phyloP scores from a whole-genome alignment of 2,113 vertebrate species.

The Amazona vittata region DNA sequence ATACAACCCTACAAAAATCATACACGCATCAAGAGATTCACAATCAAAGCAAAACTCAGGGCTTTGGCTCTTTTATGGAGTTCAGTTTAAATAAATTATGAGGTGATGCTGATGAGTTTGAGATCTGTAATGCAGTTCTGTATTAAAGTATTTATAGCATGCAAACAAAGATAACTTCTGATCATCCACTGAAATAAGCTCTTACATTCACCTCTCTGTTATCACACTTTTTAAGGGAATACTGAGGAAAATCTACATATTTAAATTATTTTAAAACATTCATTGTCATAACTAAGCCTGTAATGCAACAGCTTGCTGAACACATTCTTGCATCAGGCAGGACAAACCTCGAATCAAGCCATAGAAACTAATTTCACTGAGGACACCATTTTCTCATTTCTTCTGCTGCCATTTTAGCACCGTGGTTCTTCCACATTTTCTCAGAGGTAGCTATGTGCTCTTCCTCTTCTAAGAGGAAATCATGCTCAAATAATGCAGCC shows the following conservation, averaged over 20 bases:
- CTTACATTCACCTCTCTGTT: not conserved
- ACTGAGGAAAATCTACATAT: not conserved
- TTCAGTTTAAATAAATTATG: not conserved
- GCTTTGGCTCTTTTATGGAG: not conserved
- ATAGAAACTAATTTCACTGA: slow-evolving; percentile 8
- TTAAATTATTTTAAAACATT: not conserved
- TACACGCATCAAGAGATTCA: not conserved
- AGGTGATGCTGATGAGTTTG: not conserved
- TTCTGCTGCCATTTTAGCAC: slow-evolving; percentile 76
- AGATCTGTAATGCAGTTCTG: not conserved
- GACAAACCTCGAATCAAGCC: not conserved
- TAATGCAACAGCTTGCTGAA: not conserved
- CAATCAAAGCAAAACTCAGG: not conserved
- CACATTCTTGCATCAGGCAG: not conserved
- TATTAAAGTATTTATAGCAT: not conserved
- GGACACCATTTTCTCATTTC: slow-evolving; percentile 76
- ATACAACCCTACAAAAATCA: not conserved
- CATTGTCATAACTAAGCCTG: not conserved
- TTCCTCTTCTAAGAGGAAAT: not conserved
- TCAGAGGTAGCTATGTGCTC: not conserved
- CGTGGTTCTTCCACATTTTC: not conserved
- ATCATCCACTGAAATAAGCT: not conserved
- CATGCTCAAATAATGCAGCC: not conserved
- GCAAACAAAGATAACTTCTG: not conserved
- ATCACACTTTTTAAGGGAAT: not conserved